phyloP scores from a whole-genome alignment of 2,888 invertebrate genomes.

The Ceriagrion tenellum region DNA sequence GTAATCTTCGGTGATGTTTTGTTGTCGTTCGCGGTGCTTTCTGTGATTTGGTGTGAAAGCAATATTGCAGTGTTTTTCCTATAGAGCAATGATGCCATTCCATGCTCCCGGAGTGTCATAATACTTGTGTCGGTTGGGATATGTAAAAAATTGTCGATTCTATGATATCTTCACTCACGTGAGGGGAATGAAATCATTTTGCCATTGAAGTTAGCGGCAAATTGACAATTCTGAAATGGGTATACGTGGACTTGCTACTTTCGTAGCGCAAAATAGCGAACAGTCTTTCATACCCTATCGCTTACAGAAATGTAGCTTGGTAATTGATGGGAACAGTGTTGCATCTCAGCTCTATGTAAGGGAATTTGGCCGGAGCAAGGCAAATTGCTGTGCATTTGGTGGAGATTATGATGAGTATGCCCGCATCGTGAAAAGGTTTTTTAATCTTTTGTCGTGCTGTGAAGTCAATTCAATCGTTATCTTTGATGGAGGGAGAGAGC shows the following conservation, averaged over 20 bases:
- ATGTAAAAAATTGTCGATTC: too few species aligned
- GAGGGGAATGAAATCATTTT: too few species aligned
- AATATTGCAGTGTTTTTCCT: too few species aligned
- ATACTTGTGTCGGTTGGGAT: too few species aligned
- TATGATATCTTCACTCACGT: too few species aligned
- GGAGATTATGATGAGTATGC: constrained; percentile 91
- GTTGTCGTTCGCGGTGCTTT: too few species aligned
- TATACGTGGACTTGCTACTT: constrained; percentile 91
- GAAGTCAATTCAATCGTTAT: constrained; percentile 86
- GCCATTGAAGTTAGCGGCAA: too few species aligned
- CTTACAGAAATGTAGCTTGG: constrained; percentile 84
- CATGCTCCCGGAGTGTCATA: too few species aligned
- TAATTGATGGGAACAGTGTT: constrained; percentile 91
- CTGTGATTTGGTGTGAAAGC: too few species aligned
- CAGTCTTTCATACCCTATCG: constrained; percentile 83
- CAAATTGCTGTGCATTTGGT: constrained; percentile 87
- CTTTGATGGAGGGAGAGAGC: constrained; percentile 89
- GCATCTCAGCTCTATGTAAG: constrained; percentile 85
- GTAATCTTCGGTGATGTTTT: too few species aligned
- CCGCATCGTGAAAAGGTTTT: constrained; percentile 84
- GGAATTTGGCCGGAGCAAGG: constrained; percentile 76
- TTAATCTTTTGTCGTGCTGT: constrained; percentile 85
- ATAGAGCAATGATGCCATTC: too few species aligned
- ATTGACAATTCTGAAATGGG: constrained; percentile 83
- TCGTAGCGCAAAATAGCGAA: constrained; percentile 84